Evolutionary conservation across 2,888 invertebrate species (phyloP), one percentile per base, ranked within the genome.

Genomic region (Hyposoter dolosus): DNA sequence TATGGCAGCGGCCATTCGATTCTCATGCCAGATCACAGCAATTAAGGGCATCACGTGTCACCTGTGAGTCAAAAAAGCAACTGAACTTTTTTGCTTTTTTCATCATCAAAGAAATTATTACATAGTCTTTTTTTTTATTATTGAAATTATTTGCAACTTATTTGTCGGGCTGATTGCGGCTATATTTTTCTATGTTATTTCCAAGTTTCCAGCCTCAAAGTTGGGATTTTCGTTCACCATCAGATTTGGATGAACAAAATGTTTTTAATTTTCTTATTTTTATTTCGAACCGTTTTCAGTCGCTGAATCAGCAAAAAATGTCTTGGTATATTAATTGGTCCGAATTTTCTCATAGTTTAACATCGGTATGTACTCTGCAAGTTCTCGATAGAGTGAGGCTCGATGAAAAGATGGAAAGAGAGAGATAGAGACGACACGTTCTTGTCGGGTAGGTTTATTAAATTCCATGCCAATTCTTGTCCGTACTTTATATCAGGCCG

Each of bases 391-490:
- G 65, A 47, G 74, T 43, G 53, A 28, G 85, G 74, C 60, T 83
- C 71, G 81, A 71, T 80, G 68, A 72, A 32, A 47, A 56, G 35
- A 71, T 28, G 12, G 65, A 75, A 32, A 45, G 35, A 76, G 2
- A 47, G 66, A 77, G 35, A 50, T 19, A 77, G 65, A 66, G 50
- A 47, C n/a, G 78, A 83, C 83, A 71, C 85, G 82, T 79, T 56
- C 77, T 23, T 68, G 53, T 45, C 28, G 77, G 69, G 76, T 65
- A 72, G 76, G 66, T 86, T 86, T 86, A 86, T 86, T 86, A 86
- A 86, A 86, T 86, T 86, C 85, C 85, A 63, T 69, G 47, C 65
- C 83, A 66, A 80, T 76, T 83, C 76, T 83, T 83, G 53, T 78
- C 71, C 65, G 79, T 79, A 82, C 75, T 84, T 84, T 66, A n/a